These are phyloP conservation scores for Caenorhabditis drosophilae DNA, from an alignment of 2,888 invertebrate species.

Conservation along the genomic window DNA sequence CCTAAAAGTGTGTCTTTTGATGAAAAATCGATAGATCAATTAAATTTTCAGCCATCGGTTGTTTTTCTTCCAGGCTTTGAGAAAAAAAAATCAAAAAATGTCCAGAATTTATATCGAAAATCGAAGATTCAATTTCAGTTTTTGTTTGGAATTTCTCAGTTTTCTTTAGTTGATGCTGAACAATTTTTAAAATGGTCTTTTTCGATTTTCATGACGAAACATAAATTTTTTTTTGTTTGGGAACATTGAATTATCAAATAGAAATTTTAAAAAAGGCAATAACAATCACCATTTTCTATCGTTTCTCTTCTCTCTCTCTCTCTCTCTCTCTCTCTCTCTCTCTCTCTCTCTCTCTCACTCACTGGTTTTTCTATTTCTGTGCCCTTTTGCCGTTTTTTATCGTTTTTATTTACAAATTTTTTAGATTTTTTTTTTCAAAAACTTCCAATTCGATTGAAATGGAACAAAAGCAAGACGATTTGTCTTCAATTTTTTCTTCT, in stretches of 20 bases:
- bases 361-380: not conserved
- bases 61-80: constrained; percentile 48
- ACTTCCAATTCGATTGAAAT: constrained; percentile 15
- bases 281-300: not conserved
- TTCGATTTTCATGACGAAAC: too few relatives aligned
- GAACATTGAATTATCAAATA: too few relatives aligned
- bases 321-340: too few relatives aligned
- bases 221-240: not conserved
- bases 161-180: too few relatives aligned
- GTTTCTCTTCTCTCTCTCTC: not conserved
- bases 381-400: constrained; percentile 1
- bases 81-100: constrained; percentile 40
- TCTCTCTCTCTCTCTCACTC: too few relatives aligned
- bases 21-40: too few relatives aligned
- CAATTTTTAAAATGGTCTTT: too few relatives aligned
- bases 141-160: constrained; percentile 21
- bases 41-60: constrained; percentile 35
- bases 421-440: constrained; percentile 1
- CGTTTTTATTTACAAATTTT: not conserved
- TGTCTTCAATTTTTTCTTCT: constrained; percentile 29
- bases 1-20: too few relatives aligned
- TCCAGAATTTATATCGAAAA: constrained; percentile 42
- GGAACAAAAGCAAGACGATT: too few relatives aligned
- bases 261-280: not conserved
- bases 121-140: constrained; percentile 37